These are phyloP conservation scores for Saturnia japonica DNA, from an alignment of 2,888 invertebrate genomes.

Conservation along the genomic window DNA sequence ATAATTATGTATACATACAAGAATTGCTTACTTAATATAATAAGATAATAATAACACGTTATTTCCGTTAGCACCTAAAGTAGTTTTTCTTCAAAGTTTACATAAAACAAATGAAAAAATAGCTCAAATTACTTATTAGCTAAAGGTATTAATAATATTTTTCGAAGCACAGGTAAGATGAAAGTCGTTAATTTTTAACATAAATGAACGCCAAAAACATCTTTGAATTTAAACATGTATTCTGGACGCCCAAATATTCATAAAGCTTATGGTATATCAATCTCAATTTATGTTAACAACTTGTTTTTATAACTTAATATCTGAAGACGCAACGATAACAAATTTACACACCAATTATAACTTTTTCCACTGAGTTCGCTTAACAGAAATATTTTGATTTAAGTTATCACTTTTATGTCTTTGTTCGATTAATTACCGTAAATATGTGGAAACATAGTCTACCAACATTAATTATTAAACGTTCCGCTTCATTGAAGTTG, in stretches of 20 bases:
- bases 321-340: constrained; percentile 65
- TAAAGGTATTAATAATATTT: not conserved
- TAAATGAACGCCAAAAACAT: constrained; percentile 45
- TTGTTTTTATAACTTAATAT: constrained; percentile 75
- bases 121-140: not conserved
- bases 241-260: constrained; percentile 74
- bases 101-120: not conserved
- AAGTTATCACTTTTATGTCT: not conserved
- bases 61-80: too few relatives aligned
- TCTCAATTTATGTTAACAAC: constrained; percentile 78
- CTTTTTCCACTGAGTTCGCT: constrained; percentile 50
- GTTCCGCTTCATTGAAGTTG: not conserved
- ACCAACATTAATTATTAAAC: not conserved
- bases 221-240: constrained; percentile 71
- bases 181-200: not conserved
- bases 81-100: too few relatives aligned
- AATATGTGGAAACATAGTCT: not conserved
- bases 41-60: too few relatives aligned
- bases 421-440: not conserved
- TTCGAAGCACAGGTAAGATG: not conserved
- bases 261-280: constrained; percentile 75
- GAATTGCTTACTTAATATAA: too few relatives aligned
- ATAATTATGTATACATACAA: too few relatives aligned
- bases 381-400: constrained; percentile 33
- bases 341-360: constrained; percentile 73